phyloP scores from a whole-genome alignment of 2,797 vertebrate genomes.

The Eulemur coronatus region DNA sequence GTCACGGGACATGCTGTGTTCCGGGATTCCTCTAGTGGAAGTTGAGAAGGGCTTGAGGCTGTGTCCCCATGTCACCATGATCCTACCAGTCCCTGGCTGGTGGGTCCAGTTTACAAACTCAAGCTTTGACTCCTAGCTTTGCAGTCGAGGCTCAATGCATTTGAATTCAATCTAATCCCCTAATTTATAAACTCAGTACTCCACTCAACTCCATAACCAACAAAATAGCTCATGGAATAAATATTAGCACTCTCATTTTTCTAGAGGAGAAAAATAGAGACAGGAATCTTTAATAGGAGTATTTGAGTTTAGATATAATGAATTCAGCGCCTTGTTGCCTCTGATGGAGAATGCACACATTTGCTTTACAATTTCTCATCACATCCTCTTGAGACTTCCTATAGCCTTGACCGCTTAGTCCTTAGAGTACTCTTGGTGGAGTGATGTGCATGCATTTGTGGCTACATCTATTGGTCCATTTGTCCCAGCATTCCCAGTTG shows the following conservation, averaged over 20 bases:
- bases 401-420: neutral
- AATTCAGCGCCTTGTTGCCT: neutral
- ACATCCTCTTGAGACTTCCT: neutral
- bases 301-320: neutral
- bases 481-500: neutral
- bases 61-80: slow-evolving; percentile 6
- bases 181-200: slow-evolving; percentile 3
- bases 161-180: neutral
- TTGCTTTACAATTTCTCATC: neutral
- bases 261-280: slow-evolving; percentile 4
- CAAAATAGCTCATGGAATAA: neutral
- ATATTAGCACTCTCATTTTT: neutral
- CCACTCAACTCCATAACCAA: neutral
- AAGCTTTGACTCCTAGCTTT: slow-evolving; percentile 20
- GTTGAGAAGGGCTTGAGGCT: slow-evolving; percentile 55
- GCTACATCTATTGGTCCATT: neutral
- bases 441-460: neutral
- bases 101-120: slow-evolving; percentile 7
- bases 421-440: neutral
- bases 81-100: neutral
- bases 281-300: neutral
- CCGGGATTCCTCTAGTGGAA: slow-evolving; percentile 67
- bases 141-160: neutral
- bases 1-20: slow-evolving; percentile 74
- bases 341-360: neutral